phyloP scores from a whole-genome alignment of 2,888 invertebrate species.

The Silvanus unidentatus region DNA sequence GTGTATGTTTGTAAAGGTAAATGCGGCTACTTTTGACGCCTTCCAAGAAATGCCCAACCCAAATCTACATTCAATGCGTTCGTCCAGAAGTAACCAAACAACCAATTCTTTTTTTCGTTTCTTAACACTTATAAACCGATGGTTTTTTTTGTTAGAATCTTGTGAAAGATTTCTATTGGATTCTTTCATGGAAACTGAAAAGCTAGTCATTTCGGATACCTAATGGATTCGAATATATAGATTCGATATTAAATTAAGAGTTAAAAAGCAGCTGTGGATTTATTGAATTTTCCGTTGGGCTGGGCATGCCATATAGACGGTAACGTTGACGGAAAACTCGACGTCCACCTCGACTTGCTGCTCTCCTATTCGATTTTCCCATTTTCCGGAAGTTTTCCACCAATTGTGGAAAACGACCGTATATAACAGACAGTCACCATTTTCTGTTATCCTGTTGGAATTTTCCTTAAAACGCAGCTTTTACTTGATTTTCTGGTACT shows the following conservation, averaged over 20 bases:
- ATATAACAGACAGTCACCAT: slow-evolving; percentile 5
- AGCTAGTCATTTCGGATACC: too few species aligned
- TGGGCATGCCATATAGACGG: too few species aligned
- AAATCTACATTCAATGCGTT: slow-evolving; percentile 37
- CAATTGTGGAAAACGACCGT: slow-evolving; percentile 12
- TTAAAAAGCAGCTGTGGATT: too few species aligned
- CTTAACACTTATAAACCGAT: too few species aligned
- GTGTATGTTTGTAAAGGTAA: slow-evolving; percentile 10
- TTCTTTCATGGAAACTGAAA: too few species aligned
- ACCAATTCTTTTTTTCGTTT: slow-evolving; percentile 21
- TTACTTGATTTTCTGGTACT: slow-evolving; percentile 30
- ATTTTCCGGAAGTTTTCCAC: slow-evolving; percentile 22
- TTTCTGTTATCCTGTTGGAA: slow-evolving; percentile 25
- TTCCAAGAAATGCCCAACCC: slow-evolving; percentile 38
- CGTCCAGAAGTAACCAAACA: slow-evolving; percentile 22
- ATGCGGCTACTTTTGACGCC: slow-evolving; percentile 39
- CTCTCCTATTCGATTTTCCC: slow-evolving; percentile 16
- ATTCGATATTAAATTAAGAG: too few species aligned
- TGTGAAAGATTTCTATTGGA: too few species aligned
- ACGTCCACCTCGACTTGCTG: slow-evolving; percentile 7
- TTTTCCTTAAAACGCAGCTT: slow-evolving; percentile 36
- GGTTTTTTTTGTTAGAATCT: too few species aligned
- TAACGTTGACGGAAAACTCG: too few species aligned
- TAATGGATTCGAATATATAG: too few species aligned
- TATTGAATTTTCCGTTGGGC: too few species aligned